phyloP scores from a whole-genome alignment of 1,140 invertebrate genomes.

The Euglossa dilemma region DNA sequence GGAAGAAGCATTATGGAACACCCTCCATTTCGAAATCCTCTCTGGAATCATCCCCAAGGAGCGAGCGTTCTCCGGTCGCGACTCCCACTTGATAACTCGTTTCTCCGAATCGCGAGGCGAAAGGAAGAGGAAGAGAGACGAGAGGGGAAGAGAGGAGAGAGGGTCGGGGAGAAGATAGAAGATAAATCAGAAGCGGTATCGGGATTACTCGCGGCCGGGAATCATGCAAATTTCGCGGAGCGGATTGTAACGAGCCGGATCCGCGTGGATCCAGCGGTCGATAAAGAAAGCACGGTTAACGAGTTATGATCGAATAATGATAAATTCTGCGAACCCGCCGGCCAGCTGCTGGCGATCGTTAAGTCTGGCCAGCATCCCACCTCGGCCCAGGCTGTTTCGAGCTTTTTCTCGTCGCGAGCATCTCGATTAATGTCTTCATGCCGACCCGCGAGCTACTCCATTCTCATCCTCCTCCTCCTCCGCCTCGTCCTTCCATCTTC shows the following conservation, averaged over 20 bases:
- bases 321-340: slow-evolving; percentile 48
- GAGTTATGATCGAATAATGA: slow-evolving; percentile 64
- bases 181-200: slow-evolving; percentile 40
- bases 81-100: slow-evolving; percentile 11
- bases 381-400: slow-evolving; percentile 3
- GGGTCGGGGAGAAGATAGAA: not conserved
- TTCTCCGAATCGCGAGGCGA: not conserved
- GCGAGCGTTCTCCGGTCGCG: not conserved
- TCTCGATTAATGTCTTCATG: slow-evolving; percentile 62
- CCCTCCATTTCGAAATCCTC: not conserved
- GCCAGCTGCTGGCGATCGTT: slow-evolving; percentile 53
- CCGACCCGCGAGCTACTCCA: slow-evolving; percentile 2
- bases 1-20: no score
- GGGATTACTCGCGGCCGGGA: slow-evolving; percentile 40
- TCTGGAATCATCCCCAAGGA: not conserved
- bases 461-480: not conserved
- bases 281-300: slow-evolving; percentile 55
- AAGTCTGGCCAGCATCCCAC: slow-evolving; percentile 14
- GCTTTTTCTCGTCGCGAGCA: slow-evolving; percentile 47
- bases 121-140: not conserved
- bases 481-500: not conserved
- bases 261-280: slow-evolving; percentile 24
- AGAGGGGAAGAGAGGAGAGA: not conserved
- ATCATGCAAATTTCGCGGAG: slow-evolving; percentile 55
- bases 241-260: slow-evolving; percentile 45